These are phyloP conservation scores for Rotaria socialis DNA, from an alignment of 2,888 invertebrate genomes.

Conservation along the genomic window DNA sequence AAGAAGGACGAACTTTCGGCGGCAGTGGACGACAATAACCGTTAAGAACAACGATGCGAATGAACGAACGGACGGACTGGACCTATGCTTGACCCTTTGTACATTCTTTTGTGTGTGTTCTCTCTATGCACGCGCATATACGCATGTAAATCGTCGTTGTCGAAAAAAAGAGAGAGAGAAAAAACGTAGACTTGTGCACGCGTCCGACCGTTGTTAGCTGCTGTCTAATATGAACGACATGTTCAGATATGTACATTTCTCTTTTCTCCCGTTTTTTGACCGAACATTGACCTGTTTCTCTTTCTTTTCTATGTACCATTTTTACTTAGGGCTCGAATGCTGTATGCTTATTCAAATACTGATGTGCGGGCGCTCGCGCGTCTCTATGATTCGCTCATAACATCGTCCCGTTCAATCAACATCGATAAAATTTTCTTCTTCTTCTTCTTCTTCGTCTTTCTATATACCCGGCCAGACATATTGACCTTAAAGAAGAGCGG, in stretches of 20 bases:
- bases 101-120: slow-evolving; percentile 4
- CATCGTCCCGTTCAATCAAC: too few relatives aligned
- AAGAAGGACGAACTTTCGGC: not conserved
- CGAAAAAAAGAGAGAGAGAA: slow-evolving; percentile 2
- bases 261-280: slow-evolving; percentile 13
- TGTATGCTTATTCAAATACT: too few relatives aligned
- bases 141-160: not conserved
- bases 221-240: not conserved
- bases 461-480: too few relatives aligned
- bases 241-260: slow-evolving; percentile 31
- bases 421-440: too few relatives aligned
- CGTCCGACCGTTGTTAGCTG: not conserved
- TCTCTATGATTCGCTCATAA: too few relatives aligned
- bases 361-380: not conserved
- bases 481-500: too few relatives aligned
- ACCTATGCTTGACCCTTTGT: not conserved
- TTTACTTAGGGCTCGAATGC: not conserved
- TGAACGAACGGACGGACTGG: slow-evolving; percentile 2
- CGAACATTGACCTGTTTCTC: slow-evolving; percentile 33
- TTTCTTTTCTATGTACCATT: not conserved
- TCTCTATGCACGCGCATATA: not conserved
- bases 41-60: slow-evolving; percentile 25
- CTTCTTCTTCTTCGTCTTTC: too few relatives aligned
- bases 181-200: not conserved
- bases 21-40: slow-evolving; percentile 4